Conservation (phyloP, 2,888 invertebrate genomes). For the Taphrorychus bicolor region DNA sequence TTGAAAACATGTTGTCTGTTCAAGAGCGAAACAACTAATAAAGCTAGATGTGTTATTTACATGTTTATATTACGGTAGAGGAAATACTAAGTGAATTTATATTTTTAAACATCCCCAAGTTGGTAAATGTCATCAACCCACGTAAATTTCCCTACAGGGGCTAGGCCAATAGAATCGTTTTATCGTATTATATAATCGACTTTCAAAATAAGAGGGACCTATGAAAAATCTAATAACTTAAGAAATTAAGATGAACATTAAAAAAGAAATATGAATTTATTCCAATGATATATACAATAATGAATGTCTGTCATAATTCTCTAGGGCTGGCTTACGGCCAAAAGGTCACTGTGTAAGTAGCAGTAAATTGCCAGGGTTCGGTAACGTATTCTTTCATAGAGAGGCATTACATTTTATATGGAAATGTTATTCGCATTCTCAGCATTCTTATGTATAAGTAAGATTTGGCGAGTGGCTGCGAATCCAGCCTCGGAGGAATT, state of each 20-base stretch:
- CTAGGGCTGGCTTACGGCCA: slow-evolving; percentile 32
- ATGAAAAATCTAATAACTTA: neutral
- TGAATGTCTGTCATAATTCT: slow-evolving; percentile 37
- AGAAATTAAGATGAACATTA: neutral
- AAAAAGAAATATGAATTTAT: slow-evolving; percentile 20
- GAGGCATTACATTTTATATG: slow-evolving; percentile 37
- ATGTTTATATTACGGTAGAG: too few relatives aligned
- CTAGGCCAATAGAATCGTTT: too few relatives aligned
- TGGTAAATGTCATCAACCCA: too few relatives aligned
- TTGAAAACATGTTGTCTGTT: too few relatives aligned
- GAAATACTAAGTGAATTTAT: too few relatives aligned
- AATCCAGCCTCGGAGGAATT: neutral
- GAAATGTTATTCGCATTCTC: slow-evolving; percentile 36
- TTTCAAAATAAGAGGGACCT: neutral
- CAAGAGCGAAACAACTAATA: too few relatives aligned
- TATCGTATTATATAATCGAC: too few relatives aligned
- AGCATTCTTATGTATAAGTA: slow-evolving; percentile 24
- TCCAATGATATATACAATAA: slow-evolving; percentile 34
- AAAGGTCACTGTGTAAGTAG: slow-evolving; percentile 37
- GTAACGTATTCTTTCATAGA: slow-evolving; percentile 40
- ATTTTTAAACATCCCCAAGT: too few relatives aligned
- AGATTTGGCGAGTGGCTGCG: neutral
- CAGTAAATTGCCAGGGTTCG: slow-evolving; percentile 36
- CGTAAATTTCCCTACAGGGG: too few relatives aligned
- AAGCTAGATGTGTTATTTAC: too few relatives aligned